phyloP scores from a whole-genome alignment of 1,140 invertebrate species.

The Microvelia longipes region DNA sequence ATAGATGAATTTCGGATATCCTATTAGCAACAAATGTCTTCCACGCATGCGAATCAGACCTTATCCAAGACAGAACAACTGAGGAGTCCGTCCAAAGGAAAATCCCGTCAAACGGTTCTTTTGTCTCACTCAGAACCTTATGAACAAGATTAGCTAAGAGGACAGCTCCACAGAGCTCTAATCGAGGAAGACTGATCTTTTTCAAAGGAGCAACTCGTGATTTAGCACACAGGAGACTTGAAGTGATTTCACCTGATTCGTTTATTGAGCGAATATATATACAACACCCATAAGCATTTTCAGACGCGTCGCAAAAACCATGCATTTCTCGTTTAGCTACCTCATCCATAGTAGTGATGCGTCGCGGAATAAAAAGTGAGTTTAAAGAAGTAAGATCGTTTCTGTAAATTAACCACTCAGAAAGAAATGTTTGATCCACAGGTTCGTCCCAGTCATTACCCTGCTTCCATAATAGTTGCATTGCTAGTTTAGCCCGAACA shows the following conservation, averaged over 20 bases:
- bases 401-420: conserved; percentile 7
- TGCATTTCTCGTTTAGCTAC: neutral
- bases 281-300: conserved; percentile 1
- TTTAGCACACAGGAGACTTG: conserved; percentile 14
- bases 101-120: neutral
- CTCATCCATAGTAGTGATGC: neutral
- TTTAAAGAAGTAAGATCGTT: neutral
- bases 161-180: conserved; percentile 33
- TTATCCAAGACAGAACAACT: neutral
- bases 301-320: conserved; percentile 8
- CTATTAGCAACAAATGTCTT: conserved; percentile 26
- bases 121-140: neutral
- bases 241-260: conserved; percentile 4
- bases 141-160: conserved; percentile 27
- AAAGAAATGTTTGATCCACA: neutral
- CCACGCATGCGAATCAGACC: neutral
- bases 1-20: conserved; percentile 21
- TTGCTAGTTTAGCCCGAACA: conserved; percentile 12
- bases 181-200: conserved; percentile 30
- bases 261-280: conserved; percentile 18
- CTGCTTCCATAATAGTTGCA: conserved; percentile 16
- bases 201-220: conserved; percentile 18
- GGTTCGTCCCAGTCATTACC: conserved; percentile 13
- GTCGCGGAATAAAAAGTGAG: conserved; percentile 11
- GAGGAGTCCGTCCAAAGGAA: neutral